A percentile compares a stretch with the other conserved stretches of the same genome.
phyloP scores from a whole-genome alignment of 2,888 invertebrate genomes.

The Folsomia manolachei region DNA sequence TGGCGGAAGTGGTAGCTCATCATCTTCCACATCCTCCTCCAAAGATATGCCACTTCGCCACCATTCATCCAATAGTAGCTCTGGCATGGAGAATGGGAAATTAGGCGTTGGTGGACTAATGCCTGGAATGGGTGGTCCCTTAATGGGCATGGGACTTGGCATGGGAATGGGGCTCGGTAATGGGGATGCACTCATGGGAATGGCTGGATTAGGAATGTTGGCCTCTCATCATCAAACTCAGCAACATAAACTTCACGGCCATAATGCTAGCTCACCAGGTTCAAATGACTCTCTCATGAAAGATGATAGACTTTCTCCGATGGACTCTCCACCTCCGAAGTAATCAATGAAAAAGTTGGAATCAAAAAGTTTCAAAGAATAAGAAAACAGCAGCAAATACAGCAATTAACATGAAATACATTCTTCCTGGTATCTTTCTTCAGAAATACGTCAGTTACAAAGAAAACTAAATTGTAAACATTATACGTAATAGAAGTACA shows the following conservation, averaged over 20 bases:
- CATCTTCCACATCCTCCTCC: conserved; percentile 54
- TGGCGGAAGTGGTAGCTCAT: conserved; percentile 62
- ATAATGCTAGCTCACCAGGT: conserved; percentile 34
- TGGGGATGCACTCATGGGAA: conserved; percentile 33
- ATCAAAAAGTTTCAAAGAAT: no score
- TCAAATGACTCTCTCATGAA: conserved; percentile 48
- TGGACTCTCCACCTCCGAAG: conserved; percentile 49
- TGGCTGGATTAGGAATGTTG: conserved; percentile 38
- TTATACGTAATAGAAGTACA: background rate
- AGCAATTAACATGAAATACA: no score
- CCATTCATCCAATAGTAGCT: background rate
- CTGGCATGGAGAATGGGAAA: conserved; percentile 44
- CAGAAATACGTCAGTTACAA: conserved; percentile 21
- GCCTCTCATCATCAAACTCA: conserved; percentile 32
- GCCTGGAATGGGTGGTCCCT: conserved; percentile 19
- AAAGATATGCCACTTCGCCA: conserved; percentile 16
- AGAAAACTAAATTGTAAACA: background rate
- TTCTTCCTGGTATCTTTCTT: no score
- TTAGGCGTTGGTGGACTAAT: conserved; percentile 22
- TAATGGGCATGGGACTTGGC: conserved; percentile 28
- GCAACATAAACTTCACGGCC: conserved; percentile 21
- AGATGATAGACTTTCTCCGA: conserved; percentile 48
- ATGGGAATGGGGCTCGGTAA: conserved; percentile 32
- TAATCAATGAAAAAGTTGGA: conserved; percentile 22
- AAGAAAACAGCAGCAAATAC: background rate